Base-by-base conservation (phyloP, 2,888 invertebrate genomes). In the Polydrusus pterygomalis region DNA sequence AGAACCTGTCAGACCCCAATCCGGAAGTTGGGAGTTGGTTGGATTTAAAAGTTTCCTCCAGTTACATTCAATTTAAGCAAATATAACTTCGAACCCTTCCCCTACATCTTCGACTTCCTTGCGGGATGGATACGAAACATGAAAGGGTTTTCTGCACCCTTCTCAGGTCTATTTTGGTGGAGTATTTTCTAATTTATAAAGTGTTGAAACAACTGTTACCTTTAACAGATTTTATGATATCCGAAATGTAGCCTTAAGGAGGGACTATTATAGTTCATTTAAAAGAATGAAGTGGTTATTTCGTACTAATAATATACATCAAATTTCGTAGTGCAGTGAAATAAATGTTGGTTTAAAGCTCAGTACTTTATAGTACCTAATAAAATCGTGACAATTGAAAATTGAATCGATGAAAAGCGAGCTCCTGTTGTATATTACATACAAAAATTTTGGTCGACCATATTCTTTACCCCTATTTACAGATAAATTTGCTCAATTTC, bases 41-140 rank as follows among this genome's bases (percentile, higher is more conserved):
- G 13, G 20, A 51, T 51, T 51, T 51, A 51, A 51, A 51, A 51
- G 20, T 51, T 51, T 51, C 13, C 51, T 51, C 6, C 10, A 51
- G 51, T 51, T 51, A 51, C 51, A 20, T 51, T 13, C 51, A 51
- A 51, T 51, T 51, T 51, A 51, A 34, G 34, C 34, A 34, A 18
- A 49, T 49, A 49, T 49, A 49, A 51, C 51, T 51, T 20, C 20
- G 20, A 51, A 51, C 51, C 51, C 51, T 51, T 51, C 20, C 51
- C 18, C 18, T 51, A 51, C 20, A 51, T 20, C 51, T 51, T 18
- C 51, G 18, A 51, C 51, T 51, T 51, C 51, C 51, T 51, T 51
- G 20, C 10, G 51, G 20, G 20, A 51, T 51, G 8, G 51, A 51
- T 51, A 51, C 51, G 17, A 20, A 51, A 51, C 51, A 51, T 18